Base-by-base conservation (phyloP, 2,113 vertebrate species). In the Pantherophis guttatus region DNA sequence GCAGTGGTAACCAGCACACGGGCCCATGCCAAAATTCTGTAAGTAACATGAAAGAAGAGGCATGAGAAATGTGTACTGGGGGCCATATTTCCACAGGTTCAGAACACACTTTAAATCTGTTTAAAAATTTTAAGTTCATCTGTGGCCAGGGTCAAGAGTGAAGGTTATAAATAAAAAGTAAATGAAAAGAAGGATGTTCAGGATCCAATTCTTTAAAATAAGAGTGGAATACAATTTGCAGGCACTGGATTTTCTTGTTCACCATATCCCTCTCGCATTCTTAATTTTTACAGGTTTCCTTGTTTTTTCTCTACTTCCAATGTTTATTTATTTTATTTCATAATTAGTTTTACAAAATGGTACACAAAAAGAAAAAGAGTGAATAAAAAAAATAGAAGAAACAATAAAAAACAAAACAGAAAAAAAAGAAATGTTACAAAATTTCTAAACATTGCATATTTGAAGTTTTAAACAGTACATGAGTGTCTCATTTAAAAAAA, bases 1-100 rank as follows among this genome's bases (percentile, higher is more conserved):
- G 96, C 95, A 53, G 92, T 98, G 93, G 98, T 99, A 93, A 99
- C 98, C 92, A 99, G 98, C 94, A 96, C 97, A 44, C 98, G 97
- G 93, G 97, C 98, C 9, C 98, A 98, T 44, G 98, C 98, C 88
- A 98, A 97, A 92, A 98, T 98, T 94, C 93, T 95, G 97, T 98
- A 97, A 97, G 97, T 97, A 93, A 92, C 92, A 15, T 23, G 70
- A 89, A 62, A 19, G 33, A 23, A 13, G 1, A 6, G 8, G 10
- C 11, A 3, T 75, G 53, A 93, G 50, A 88, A 21, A 55, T 55
- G n/a, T 59, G 24, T 62, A 26, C 10, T 8, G 29, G 9, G 15
- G 24, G 7, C 3, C 15, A 57, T 57, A 44, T 57, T 58, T n/a
- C 44, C 89, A 87, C 19, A 50, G 23, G 59, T 8, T 23, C 33